Percentiles rank a stretch among this genome's conserved stretches.
These are phyloP conservation scores for Podarcis raffonei DNA, from an alignment of 2,113 vertebrate species.

Conservation along the genomic window DNA sequence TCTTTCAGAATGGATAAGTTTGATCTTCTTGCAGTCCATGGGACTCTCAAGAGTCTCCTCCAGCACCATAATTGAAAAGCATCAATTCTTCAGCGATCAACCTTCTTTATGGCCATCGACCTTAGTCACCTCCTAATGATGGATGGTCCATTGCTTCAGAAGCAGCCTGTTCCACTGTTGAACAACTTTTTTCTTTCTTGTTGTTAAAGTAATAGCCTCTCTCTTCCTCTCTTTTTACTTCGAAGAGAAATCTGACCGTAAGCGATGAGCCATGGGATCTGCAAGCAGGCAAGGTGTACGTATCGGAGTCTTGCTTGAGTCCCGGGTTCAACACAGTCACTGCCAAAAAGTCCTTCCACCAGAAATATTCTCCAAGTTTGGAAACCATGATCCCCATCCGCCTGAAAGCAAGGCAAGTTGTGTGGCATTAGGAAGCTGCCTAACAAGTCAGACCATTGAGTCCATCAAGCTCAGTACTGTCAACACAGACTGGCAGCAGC, in stretches of 20 bases:
- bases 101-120: too few relatives aligned
- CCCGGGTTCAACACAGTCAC: slow-evolving; percentile 49
- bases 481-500: too few relatives aligned
- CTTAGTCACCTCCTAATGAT: too few relatives aligned
- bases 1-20: too few relatives aligned
- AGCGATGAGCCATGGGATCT: slow-evolving; percentile 16
- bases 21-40: too few relatives aligned
- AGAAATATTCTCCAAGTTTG: slow-evolving; percentile 76
- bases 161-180: not conserved
- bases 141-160: too few relatives aligned
- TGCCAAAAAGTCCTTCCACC: slow-evolving; percentile 34
- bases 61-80: too few relatives aligned
- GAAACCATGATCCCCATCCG: slow-evolving; percentile 73
- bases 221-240: not conserved
- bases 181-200: not conserved
- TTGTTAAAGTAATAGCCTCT: not conserved
- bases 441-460: too few relatives aligned
- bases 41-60: too few relatives aligned
- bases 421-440: not conserved
- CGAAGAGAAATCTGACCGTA: not conserved
- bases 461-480: too few relatives aligned
- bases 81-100: too few relatives aligned
- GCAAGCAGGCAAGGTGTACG: slow-evolving; percentile 29
- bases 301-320: slow-evolving; percentile 37
- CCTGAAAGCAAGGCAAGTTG: slow-evolving; percentile 56